Percentiles rank a stretch among this genome's conserved stretches.
Conservation (phyloP, 2,888 invertebrate species). For the Dichetophora obliterata region DNA sequence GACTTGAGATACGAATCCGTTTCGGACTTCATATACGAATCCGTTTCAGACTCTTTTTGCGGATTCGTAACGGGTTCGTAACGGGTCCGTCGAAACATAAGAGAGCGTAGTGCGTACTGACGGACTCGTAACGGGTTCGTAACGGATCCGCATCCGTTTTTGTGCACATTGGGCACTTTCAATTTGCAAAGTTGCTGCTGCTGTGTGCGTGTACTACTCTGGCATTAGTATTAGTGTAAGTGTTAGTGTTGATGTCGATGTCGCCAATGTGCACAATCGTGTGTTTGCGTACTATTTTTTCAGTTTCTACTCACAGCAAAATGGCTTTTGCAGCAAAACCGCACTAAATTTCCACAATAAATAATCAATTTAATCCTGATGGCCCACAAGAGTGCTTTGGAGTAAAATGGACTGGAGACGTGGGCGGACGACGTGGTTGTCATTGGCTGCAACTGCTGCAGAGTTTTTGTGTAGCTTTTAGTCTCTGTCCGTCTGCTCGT, state of each 20-base stretch:
- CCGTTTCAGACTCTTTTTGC: too few relatives aligned
- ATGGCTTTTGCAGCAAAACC: slow-evolving; percentile 17
- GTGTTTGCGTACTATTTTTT: not conserved
- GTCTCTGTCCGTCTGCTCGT: not conserved
- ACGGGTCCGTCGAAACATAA: too few relatives aligned
- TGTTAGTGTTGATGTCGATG: not conserved
- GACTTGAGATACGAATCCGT: too few relatives aligned
- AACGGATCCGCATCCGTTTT: too few relatives aligned
- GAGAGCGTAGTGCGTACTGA: too few relatives aligned
- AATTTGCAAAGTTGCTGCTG: slow-evolving; percentile 18
- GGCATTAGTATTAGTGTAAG: not conserved
- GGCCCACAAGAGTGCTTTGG: not conserved
- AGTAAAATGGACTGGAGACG: too few relatives aligned
- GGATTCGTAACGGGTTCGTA: too few relatives aligned
- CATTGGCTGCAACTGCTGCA: not conserved
- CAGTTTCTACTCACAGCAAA: not conserved
- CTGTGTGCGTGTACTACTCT: not conserved
- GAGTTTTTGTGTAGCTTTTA: not conserved
- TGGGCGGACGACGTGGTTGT: not conserved
- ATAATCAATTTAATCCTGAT: slow-evolving; percentile 45
- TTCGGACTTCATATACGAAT: too few relatives aligned
- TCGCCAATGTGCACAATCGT: not conserved
- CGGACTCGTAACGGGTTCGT: too few relatives aligned
- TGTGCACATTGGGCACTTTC: too few relatives aligned
- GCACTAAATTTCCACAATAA: slow-evolving; percentile 43